A percentile compares a stretch with the other conserved stretches of the same genome.
phyloP scores from a whole-genome alignment of 2,797 vertebrate genomes.

The Gobionotothen gibberifrons region DNA sequence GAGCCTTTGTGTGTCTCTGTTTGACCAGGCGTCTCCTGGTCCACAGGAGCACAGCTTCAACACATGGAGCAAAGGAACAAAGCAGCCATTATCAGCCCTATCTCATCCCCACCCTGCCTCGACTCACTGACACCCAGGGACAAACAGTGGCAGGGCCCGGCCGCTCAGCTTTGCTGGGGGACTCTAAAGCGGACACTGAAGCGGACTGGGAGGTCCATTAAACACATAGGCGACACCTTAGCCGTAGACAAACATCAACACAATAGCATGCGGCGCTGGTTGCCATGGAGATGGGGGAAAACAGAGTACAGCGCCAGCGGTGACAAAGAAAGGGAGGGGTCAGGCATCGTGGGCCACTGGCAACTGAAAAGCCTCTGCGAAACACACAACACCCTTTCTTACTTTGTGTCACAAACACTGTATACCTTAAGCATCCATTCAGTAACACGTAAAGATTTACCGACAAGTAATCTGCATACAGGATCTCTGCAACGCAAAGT shows the following conservation, averaged over 20 bases:
- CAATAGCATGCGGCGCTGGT: slow-evolving; percentile 75
- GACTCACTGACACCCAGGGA: slow-evolving; percentile 69
- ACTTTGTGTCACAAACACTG: slow-evolving; percentile 54
- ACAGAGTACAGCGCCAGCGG: slow-evolving; percentile 68
- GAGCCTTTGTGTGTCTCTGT: slow-evolving; percentile 81
- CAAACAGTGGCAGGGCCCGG: slow-evolving; percentile 70
- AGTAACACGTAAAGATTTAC: slow-evolving; percentile 29
- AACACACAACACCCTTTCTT: slow-evolving; percentile 58
- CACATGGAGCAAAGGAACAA: slow-evolving; percentile 78
- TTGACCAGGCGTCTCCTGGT: slow-evolving; percentile 84
- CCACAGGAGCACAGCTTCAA: slow-evolving; percentile 75
- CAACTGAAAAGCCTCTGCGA: slow-evolving; percentile 69
- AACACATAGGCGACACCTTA: slow-evolving; percentile 80
- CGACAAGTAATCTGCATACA: slow-evolving; percentile 25
- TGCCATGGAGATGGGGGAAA: slow-evolving; percentile 76
- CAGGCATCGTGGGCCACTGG: slow-evolving; percentile 68
- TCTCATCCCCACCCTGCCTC: slow-evolving; percentile 73
- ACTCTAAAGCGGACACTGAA: slow-evolving; percentile 67
- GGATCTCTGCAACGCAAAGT: neutral
- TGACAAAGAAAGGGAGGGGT: slow-evolving; percentile 78
- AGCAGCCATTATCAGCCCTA: slow-evolving; percentile 80
- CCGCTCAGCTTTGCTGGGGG: slow-evolving; percentile 51
- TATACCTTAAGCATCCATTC: slow-evolving; percentile 53
- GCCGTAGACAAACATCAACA: slow-evolving; percentile 80
- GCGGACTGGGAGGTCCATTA: slow-evolving; percentile 81